Conservation (phyloP, 1,140 invertebrate species). For the Bombus confusus region DNA sequence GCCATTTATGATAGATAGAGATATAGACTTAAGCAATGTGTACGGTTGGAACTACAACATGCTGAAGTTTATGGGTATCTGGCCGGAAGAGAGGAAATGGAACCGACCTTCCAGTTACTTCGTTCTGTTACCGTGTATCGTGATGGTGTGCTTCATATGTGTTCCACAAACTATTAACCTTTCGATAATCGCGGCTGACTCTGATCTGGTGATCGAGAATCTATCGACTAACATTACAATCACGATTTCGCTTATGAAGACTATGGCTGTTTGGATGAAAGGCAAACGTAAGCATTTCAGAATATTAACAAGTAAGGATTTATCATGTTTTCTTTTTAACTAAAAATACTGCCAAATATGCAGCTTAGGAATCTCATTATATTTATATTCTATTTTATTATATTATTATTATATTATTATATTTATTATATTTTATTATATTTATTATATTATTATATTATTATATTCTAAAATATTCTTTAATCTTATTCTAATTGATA, state of each 20-base stretch:
- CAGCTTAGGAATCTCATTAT: no score
- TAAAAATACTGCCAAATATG: no score
- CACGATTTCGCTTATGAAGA: constrained; percentile 41
- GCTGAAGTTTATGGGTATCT: constrained; percentile 49
- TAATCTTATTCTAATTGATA: background rate
- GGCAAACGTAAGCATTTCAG: constrained; percentile 47
- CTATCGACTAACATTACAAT: constrained; percentile 52
- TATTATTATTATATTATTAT: no score
- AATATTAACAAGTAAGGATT: no score
- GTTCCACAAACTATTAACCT: constrained; percentile 42
- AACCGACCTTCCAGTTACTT: constrained; percentile 21
- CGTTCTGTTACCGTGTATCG: constrained; percentile 7
- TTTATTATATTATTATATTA: no score
- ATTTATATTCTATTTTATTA: no score
- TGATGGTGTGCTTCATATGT: constrained; percentile 34
- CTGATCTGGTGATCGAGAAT: constrained; percentile 54
- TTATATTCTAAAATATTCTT: no score
- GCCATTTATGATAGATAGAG: background rate
- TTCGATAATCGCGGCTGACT: constrained; percentile 15
- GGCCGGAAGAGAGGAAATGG: constrained; percentile 50
- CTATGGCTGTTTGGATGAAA: constrained; percentile 40
- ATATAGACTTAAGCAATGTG: constrained; percentile 17
- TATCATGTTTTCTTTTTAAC: no score
- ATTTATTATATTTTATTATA: no score
- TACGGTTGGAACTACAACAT: constrained; percentile 51